These are phyloP conservation scores for Palloptera scutellata DNA, from an alignment of 2,888 invertebrate species.

Conservation along the genomic window DNA sequence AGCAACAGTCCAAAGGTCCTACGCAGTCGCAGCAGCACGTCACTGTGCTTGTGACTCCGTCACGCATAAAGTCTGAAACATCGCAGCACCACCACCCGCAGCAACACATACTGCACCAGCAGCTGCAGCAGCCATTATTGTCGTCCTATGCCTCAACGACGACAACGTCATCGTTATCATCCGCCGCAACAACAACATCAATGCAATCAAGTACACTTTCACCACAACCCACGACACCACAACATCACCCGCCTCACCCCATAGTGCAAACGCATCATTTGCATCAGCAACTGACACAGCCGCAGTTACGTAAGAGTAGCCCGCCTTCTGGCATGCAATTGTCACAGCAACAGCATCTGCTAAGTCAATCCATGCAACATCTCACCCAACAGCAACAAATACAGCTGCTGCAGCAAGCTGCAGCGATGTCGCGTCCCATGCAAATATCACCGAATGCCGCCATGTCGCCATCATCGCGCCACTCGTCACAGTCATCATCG, in stretches of 20 bases:
- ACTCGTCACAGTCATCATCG: slow-evolving; percentile 44
- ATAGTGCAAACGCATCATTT: slow-evolving; percentile 61
- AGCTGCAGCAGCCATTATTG: slow-evolving; percentile 35
- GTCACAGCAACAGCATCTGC: slow-evolving; percentile 45
- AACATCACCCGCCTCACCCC: slow-evolving; percentile 44
- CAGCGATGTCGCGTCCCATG: slow-evolving; percentile 51
- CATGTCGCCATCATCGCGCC: slow-evolving; percentile 52
- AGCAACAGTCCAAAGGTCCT: slow-evolving; percentile 47
- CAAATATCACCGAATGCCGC: slow-evolving; percentile 55
- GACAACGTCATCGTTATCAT: slow-evolving; percentile 35
- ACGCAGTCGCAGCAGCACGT: slow-evolving; percentile 61
- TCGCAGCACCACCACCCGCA: slow-evolving; percentile 44
- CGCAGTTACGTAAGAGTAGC: slow-evolving; percentile 54
- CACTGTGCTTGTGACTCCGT: slow-evolving; percentile 67
- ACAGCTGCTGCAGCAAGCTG: slow-evolving; percentile 60
- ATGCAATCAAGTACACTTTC: slow-evolving; percentile 31
- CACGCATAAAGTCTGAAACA: slow-evolving; percentile 64
- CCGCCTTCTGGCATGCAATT: slow-evolving; percentile 53
- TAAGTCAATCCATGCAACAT: slow-evolving; percentile 60
- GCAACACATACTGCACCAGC: slow-evolving; percentile 52
- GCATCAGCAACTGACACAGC: slow-evolving; percentile 59
- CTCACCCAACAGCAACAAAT: slow-evolving; percentile 62
- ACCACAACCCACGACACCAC: slow-evolving; percentile 47
- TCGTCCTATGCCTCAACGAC: slow-evolving; percentile 36
- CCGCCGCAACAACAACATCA: slow-evolving; percentile 39